Evolutionary conservation across 2,888 invertebrate species (phyloP), one percentile per base, ranked within the genome.

Genomic region (Pyrrhosoma nymphula): DNA sequence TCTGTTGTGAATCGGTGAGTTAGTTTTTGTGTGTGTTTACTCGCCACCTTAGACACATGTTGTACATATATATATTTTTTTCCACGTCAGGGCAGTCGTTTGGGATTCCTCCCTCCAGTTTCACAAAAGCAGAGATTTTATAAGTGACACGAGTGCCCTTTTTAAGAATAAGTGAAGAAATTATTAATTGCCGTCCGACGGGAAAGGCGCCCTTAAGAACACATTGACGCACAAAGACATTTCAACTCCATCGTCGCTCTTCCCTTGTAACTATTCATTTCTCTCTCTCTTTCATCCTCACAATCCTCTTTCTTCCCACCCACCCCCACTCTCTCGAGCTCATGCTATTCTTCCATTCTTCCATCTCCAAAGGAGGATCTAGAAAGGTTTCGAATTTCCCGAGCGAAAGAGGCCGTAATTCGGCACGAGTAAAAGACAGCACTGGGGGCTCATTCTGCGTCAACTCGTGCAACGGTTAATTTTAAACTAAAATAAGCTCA

Each of bases 91-190:
- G 75, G 47, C 69, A 93, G 69, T 93, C 47, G 93, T 93, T 60
- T 75, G 47, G 93, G 93, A 93, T 93, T 93, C 93, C 93, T 47
- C 93, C 47, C 20, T 10, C 60, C 20, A 4, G 60, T 60, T 47
- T 26, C n/a, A 39, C 63, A 39, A 91, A 91, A 91, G 91, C 91
- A 91, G 47, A 20, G 93, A 93, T 93, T 93, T 93, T 75, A 93
- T 93, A 93, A 93, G 63, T 93, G 93, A 93, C 69, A 55, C 26
- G 93, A 93, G 93, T 93, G 93, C 93, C 93, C 93, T 93, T 93
- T 69, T 60, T 91, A 91, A 93, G 93, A 69, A 93, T 69, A 93
- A 93, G 69, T 47, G 69, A 55, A 93, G 93, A 93, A 75, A 63
- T 75, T 20, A 93, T 75, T 75, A 69, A 69, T 47, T 47, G 47